These are phyloP conservation scores for Limnodromus scolopaceus DNA, from an alignment of 2,797 vertebrate species.

Conservation along the genomic window DNA sequence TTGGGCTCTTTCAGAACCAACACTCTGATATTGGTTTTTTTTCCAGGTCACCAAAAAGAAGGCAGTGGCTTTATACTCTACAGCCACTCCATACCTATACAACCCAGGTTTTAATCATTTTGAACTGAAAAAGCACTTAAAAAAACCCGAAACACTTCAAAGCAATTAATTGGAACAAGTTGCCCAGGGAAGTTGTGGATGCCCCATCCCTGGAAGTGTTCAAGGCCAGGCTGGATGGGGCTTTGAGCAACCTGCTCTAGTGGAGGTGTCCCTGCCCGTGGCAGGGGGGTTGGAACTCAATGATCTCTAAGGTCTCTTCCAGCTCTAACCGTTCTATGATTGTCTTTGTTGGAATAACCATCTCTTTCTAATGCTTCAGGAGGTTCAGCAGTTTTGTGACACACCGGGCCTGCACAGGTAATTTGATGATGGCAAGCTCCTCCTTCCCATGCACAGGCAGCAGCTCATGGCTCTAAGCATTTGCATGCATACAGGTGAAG, in stretches of 20 bases:
- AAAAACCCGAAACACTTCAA: too few relatives aligned
- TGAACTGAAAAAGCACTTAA: not conserved
- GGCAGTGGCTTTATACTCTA: not conserved
- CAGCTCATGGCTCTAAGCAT: not conserved
- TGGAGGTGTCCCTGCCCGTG: too few relatives aligned
- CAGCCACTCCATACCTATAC: not conserved
- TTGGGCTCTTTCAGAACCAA: not conserved
- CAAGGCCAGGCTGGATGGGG: too few relatives aligned
- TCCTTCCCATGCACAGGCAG: not conserved
- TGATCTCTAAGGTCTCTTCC: too few relatives aligned
- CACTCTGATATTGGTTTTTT: not conserved
- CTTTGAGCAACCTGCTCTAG: too few relatives aligned
- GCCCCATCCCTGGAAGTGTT: too few relatives aligned
- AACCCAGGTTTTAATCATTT: accelerated
- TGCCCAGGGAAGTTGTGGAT: too few relatives aligned
- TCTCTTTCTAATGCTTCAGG: not conserved
- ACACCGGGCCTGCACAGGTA: not conserved
- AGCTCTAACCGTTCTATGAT: too few relatives aligned
- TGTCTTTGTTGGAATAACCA: not conserved
- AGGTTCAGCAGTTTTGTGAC: not conserved
- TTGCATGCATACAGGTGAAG: accelerated
- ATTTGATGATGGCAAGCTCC: not conserved
- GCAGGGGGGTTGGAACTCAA: too few relatives aligned
- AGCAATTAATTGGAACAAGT: too few relatives aligned
- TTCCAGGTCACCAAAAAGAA: not conserved